Evolutionary conservation across 1,140 invertebrate species (phyloP).

Genomic region (Zaprionus tsacasi): DNA sequence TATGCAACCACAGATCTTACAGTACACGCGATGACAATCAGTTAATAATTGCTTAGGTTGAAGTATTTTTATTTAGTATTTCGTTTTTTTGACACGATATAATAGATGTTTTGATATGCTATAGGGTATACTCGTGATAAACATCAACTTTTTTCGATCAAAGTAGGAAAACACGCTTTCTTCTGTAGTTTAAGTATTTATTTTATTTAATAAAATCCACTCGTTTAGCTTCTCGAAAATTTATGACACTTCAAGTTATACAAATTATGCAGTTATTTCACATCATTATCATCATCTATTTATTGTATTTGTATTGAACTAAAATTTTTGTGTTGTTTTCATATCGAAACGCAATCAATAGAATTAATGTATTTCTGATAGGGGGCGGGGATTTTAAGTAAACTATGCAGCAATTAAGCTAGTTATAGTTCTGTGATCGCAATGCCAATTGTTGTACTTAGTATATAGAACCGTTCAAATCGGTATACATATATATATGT

Average conservation of each 20-base stretch:
- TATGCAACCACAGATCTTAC: neutral
- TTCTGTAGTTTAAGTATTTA: conserved; percentile 37
- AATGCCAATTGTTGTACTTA: conserved; percentile 42
- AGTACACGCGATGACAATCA: neutral
- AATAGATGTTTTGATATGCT: neutral
- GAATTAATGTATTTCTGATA: neutral
- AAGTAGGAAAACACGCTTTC: neutral
- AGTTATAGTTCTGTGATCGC: conserved; percentile 21
- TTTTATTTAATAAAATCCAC: conserved; percentile 42
- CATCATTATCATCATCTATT: neutral
- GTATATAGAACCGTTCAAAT: conserved; percentile 12
- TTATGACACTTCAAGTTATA: conserved; percentile 43
- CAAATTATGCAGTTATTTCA: conserved; percentile 16
- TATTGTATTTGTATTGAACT: conserved; percentile 14
- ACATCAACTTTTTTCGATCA: too few species aligned
- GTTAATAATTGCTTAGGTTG: neutral
- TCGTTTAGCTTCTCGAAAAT: conserved; percentile 32
- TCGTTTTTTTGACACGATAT: neutral
- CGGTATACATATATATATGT: conserved; percentile 12
- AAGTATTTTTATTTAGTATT: neutral
- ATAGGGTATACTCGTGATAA: neutral
- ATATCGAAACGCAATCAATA: neutral
- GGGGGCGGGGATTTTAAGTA: conserved; percentile 27
- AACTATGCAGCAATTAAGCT: conserved; percentile 41
- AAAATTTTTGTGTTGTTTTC: conserved; percentile 6